These are phyloP conservation scores for Gadus macrocephalus DNA, from an alignment of 2,113 vertebrate species.

Conservation along the genomic window DNA sequence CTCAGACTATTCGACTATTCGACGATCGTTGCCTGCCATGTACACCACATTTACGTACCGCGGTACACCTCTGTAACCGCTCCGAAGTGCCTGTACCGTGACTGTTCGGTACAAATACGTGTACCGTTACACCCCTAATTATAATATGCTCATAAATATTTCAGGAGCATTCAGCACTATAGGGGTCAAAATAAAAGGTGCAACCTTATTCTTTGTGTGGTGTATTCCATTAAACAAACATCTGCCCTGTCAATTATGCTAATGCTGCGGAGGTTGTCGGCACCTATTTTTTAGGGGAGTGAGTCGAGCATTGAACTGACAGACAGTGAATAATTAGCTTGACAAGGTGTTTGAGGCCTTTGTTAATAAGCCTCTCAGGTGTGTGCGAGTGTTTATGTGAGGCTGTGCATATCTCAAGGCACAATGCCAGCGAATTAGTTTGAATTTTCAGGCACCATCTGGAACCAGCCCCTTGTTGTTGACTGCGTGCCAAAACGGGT, in stretches of 20 bases:
- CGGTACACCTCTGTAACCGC: too few species aligned
- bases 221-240: conserved; percentile 48
- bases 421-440: conserved; percentile 38
- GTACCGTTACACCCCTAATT: too few species aligned
- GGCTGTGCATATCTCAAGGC: conserved; percentile 2
- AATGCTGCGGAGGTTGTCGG: conserved; percentile 61
- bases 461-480: conserved; percentile 13
- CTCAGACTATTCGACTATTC: too few species aligned
- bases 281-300: conserved; percentile 53
- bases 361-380: conserved; percentile 52
- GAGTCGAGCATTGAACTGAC: conserved; percentile 34
- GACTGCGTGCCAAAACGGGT: conserved; percentile 6
- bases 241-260: conserved; percentile 64
- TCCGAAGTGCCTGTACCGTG: too few species aligned
- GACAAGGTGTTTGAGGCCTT: conserved; percentile 67
- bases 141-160: too few species aligned
- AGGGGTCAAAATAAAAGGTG: conserved; percentile 28
- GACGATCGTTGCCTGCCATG: too few species aligned
- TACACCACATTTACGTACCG: too few species aligned
- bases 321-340: conserved; percentile 51
- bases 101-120: too few species aligned
- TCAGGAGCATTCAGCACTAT: neutral
- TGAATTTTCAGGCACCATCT: conserved; percentile 42
- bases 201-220: conserved; percentile 53
- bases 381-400: conserved; percentile 16